Evolutionary conservation across 2,113 vertebrate species (phyloP).

Genomic region (Corythornis madagascariensis): DNA sequence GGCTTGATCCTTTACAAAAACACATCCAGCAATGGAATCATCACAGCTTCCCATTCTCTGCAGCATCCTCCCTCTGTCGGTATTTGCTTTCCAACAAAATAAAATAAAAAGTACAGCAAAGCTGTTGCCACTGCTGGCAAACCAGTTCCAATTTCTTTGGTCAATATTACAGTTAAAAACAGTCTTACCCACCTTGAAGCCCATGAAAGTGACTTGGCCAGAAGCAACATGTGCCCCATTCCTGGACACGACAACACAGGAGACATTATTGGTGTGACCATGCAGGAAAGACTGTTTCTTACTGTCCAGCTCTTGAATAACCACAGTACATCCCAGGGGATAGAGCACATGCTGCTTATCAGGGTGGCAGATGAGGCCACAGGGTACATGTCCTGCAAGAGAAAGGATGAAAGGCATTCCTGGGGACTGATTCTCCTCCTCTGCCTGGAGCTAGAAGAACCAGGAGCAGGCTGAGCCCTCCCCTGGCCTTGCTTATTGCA

Average conservation of each 20-base stretch:
- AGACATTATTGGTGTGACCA: constrained; percentile 87
- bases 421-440: neutral
- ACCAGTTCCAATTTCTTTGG: neutral
- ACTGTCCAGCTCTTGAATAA: constrained; percentile 81
- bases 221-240: constrained; percentile 84
- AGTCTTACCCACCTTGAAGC: constrained; percentile 82
- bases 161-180: neutral
- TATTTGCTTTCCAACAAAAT: neutral
- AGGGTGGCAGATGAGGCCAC: constrained; percentile 86
- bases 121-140: neutral
- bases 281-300: constrained; percentile 84
- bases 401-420: neutral
- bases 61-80: neutral
- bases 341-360: constrained; percentile 85
- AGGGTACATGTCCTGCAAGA: constrained; percentile 79
- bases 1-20: neutral
- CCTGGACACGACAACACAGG: constrained; percentile 83
- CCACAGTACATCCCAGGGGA: constrained; percentile 85
- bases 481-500: neutral
- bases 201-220: constrained; percentile 88
- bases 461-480: neutral
- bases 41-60: neutral
- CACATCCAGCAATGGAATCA: neutral
- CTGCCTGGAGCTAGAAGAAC: neutral
- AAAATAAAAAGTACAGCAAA: neutral